Conservation (phyloP, 2,888 invertebrate species). For the Drosophila merina region DNA sequence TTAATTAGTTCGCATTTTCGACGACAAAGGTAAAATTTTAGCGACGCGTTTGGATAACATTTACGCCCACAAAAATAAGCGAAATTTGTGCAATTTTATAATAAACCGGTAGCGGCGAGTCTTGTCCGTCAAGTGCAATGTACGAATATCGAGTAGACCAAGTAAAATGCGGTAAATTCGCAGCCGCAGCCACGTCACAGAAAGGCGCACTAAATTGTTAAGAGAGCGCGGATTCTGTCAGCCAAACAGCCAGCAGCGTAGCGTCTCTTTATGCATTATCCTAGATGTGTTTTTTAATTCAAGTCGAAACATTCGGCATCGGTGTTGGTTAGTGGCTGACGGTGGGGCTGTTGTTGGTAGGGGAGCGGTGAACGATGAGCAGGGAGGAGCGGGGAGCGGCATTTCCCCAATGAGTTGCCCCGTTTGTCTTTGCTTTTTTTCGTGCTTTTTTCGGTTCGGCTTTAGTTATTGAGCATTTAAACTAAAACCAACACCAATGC, state of each 20-base stretch:
- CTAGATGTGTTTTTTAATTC: neutral
- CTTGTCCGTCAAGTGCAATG: slow-evolving; percentile 39
- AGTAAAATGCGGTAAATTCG: slow-evolving; percentile 70
- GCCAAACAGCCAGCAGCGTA: slow-evolving; percentile 42
- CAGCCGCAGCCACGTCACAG: slow-evolving; percentile 73
- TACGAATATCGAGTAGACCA: slow-evolving; percentile 29
- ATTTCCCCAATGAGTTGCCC: slow-evolving; percentile 46
- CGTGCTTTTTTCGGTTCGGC: slow-evolving; percentile 39
- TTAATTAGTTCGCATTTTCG: slow-evolving; percentile 80
- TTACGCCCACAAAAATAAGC: slow-evolving; percentile 49
- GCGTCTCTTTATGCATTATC: slow-evolving; percentile 7
- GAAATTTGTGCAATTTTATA: slow-evolving; percentile 46
- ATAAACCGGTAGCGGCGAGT: slow-evolving; percentile 64
- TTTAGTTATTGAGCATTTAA: slow-evolving; percentile 61
- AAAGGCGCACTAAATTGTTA: slow-evolving; percentile 39
- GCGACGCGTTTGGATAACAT: slow-evolving; percentile 68
- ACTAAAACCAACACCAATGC: slow-evolving; percentile 56
- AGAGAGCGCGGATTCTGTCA: slow-evolving; percentile 59
- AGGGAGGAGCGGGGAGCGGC: slow-evolving; percentile 59
- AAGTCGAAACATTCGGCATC: slow-evolving; percentile 54
- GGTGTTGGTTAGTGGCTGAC: slow-evolving; percentile 6
- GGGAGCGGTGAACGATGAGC: no score
- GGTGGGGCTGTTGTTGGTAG: slow-evolving; percentile 30
- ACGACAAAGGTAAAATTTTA: slow-evolving; percentile 78
- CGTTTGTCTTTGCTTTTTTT: slow-evolving; percentile 59